Evolutionary conservation across 2,113 vertebrate genomes (phyloP), one percentile per base, ranked within the genome.

Genomic region (Sakesphorus luctuosus): DNA sequence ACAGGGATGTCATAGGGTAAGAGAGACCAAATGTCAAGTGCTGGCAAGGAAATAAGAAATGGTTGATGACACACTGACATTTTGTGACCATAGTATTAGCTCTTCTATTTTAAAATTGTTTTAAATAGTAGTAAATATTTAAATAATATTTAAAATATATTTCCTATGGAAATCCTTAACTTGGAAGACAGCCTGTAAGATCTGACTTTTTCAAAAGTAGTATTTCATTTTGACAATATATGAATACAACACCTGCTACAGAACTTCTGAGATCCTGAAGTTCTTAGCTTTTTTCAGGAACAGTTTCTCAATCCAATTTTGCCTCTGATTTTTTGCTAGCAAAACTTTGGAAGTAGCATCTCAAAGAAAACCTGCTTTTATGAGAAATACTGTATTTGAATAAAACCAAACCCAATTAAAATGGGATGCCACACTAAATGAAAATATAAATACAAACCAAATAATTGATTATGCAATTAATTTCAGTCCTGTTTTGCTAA

Each of bases 91-190:
- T 59, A 85, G 36, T 91, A 91, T 96, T 96, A 97, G 87, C 92
- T 96, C 84, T 94, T 96, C 93, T 75, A 74, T 77, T 92, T 96
- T 94, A 85, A 96, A 95, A 93, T 96, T 89, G 94, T 90, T 97
- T 97, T 97, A 97, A 97, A 97, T 97, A 97, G 94, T 92, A 95
- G 92, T 97, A 97, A 97, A 97, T 94, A 94, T 92, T 97, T 98
- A 94, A 97, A 97, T 94, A 98, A 93, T 96, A 91, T 95, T 96
- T 97, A 96, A 98, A 98, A 97, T 96, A 97, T 96, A 97, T 96
- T 97, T 96, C 74, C 84, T 91, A 94, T 19, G 93, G 95, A 94
- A 97, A 96, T 69, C 78, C 96, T 95, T 97, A 97, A 85, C 94
- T 97, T 97, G 97, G 97, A 97, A 97, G 97, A 97, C 93, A 95